These are phyloP conservation scores for Dasyornis broadbenti DNA, from an alignment of 2,113 vertebrate species.

Conservation along the genomic window DNA sequence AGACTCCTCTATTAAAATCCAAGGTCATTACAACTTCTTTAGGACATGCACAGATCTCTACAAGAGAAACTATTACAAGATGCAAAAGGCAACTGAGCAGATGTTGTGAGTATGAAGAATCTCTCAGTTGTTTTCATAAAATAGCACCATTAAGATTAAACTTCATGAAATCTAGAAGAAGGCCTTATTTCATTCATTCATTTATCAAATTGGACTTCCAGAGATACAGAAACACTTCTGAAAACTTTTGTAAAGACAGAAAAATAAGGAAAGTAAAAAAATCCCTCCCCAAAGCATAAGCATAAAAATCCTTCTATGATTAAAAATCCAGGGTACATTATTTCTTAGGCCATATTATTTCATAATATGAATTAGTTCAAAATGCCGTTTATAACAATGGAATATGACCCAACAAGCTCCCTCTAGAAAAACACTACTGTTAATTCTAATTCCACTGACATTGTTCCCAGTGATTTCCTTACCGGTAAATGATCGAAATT, in stretches of 20 bases:
- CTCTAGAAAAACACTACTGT: background rate
- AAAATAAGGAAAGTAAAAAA: background rate
- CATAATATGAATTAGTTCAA: background rate
- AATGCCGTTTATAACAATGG: background rate
- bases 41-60: background rate
- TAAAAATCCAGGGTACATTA: background rate
- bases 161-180: background rate
- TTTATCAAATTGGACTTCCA: background rate
- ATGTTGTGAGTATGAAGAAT: background rate
- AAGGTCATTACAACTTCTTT: background rate
- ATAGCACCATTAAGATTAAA: background rate
- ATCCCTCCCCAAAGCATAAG: background rate
- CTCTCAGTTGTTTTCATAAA: background rate
- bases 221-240: background rate
- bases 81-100: background rate
- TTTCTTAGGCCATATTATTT: background rate
- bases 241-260: background rate
- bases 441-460: background rate
- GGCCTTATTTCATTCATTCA: background rate
- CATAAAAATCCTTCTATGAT: background rate
- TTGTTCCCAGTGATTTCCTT: background rate
- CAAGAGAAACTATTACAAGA: background rate
- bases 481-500: background rate
- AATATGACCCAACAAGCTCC: background rate
- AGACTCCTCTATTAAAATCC: background rate